These are phyloP conservation scores for Hedya salicella DNA, from an alignment of 2,888 invertebrate genomes.

Conservation along the genomic window DNA sequence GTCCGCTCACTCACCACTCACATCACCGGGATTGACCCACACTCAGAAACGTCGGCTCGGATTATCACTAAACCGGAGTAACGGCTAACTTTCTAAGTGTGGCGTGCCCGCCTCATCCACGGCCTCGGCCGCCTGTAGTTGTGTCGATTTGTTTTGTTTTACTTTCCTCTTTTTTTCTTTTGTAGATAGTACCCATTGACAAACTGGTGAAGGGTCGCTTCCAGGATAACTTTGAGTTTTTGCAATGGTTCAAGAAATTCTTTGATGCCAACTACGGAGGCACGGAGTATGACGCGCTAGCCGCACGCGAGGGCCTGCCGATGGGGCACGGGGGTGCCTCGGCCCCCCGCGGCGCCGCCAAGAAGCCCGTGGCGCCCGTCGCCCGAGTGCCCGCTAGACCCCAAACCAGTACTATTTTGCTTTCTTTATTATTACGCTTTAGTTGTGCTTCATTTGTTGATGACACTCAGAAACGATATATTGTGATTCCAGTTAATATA, in stretches of 20 bases:
- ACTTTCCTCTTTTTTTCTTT: conserved; percentile 75
- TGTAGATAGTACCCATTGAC: conserved; percentile 96
- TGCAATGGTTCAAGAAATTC: conserved; percentile 99
- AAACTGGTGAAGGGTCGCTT: conserved; percentile 98
- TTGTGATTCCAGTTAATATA: not conserved
- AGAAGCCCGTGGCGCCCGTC: conserved; percentile 79
- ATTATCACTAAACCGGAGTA: conserved; percentile 2
- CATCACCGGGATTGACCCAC: conserved; percentile 53
- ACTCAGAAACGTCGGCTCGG: conserved; percentile 54
- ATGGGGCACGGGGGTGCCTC: conserved; percentile 91
- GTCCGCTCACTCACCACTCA: conserved; percentile 55
- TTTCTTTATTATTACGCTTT: conserved; percentile 45
- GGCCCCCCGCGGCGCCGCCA: conserved; percentile 78
- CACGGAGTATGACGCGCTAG: conserved; percentile 95
- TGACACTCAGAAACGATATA: not conserved
- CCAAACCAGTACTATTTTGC: conserved; percentile 84
- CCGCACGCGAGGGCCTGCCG: conserved; percentile 92
- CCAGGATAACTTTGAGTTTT: conserved; percentile 99
- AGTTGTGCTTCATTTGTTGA: conserved; percentile 28
- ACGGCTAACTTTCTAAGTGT: conserved; percentile 39
- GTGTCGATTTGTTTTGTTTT: conserved; percentile 66
- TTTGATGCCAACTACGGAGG: conserved; percentile 99
- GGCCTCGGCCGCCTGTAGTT: conserved; percentile 61
- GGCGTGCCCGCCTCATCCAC: conserved; percentile 46
- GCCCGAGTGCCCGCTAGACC: conserved; percentile 87